Percentiles rank a stretch among this genome's conserved stretches.
phyloP scores from a whole-genome alignment of 2,797 vertebrate genomes.

The Myripristis murdjan region DNA sequence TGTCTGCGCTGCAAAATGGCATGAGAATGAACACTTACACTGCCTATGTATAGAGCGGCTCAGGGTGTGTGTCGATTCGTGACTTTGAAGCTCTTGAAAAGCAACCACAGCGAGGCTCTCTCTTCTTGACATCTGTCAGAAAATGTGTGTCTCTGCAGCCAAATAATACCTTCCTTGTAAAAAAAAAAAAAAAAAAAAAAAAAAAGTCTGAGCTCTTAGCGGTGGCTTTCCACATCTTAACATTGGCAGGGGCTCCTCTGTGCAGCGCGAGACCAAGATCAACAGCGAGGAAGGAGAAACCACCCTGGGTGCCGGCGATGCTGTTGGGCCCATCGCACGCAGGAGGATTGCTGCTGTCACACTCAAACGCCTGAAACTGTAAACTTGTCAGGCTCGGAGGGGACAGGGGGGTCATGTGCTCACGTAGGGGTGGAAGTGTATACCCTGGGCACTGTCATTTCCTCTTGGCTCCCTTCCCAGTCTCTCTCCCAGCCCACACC shows the following conservation, averaged over 20 bases:
- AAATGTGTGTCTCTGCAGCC: conserved; percentile 43
- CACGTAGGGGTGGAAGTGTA: conserved; percentile 65
- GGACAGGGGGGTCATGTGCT: conserved; percentile 30
- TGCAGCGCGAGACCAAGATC: conserved; percentile 70
- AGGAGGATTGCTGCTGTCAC: conserved; percentile 63
- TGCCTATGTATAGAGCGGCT: conserved; percentile 8
- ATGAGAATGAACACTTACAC: conserved; percentile 22
- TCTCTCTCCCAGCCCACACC: conserved; percentile 65
- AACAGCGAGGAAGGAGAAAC: conserved; percentile 70
- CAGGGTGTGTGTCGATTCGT: conserved; percentile 18
- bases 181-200: conserved; percentile 15
- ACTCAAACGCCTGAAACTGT: conserved; percentile 55
- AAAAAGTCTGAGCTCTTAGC: conserved; percentile 34
- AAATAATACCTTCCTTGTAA: conserved; percentile 59
- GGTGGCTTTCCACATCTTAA: conserved; percentile 54
- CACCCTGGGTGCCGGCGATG: conserved; percentile 63
- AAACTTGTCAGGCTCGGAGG: conserved; percentile 54
- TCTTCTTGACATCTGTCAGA: conserved; percentile 34
- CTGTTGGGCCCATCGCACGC: conserved; percentile 59
- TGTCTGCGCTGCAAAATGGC: conserved; percentile 35
- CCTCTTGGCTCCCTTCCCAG: conserved; percentile 74
- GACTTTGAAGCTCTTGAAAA: conserved; percentile 49
- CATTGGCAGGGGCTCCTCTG: conserved; percentile 55
- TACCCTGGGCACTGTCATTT: conserved; percentile 72
- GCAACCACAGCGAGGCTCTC: conserved; percentile 30